Evolutionary conservation across 2,888 invertebrate species (phyloP).

Genomic region (Drosophila atripex): DNA sequence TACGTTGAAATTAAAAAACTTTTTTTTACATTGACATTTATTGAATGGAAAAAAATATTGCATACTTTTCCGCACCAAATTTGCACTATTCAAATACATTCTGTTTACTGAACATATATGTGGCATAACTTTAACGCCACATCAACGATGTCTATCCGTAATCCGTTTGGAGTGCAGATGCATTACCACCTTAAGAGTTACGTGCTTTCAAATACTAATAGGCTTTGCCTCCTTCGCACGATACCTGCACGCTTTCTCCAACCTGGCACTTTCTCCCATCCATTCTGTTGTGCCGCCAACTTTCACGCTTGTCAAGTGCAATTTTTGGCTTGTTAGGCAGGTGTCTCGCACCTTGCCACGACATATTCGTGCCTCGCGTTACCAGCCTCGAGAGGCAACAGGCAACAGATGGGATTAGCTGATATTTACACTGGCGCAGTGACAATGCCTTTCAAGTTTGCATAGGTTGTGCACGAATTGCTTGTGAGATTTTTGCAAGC

Average conservation of each 20-base stretch:
- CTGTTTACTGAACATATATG: neutral
- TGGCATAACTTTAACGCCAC: neutral
- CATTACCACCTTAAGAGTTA: conserved; percentile 5
- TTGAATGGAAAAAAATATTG: neutral
- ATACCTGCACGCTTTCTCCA: neutral
- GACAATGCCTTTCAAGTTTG: neutral
- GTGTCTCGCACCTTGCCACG: conserved; percentile 2
- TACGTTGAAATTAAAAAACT: neutral
- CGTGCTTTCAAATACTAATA: conserved; percentile 13
- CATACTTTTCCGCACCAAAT: neutral
- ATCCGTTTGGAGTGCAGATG: conserved; percentile 9
- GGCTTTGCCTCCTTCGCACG: conserved; percentile 10
- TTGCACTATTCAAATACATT: neutral
- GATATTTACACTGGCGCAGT: conserved; percentile 2
- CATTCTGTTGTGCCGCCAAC: conserved; percentile 12
- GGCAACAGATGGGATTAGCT: conserved; percentile 44
- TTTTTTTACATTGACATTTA: neutral
- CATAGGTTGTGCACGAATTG: neutral
- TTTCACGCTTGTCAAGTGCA: conserved; percentile 58
- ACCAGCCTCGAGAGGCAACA: conserved; percentile 1
- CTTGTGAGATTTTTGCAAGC: neutral
- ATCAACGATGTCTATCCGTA: conserved; percentile 3
- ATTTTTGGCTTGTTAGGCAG: conserved; percentile 46
- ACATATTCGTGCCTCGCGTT: conserved; percentile 26
- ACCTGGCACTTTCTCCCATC: neutral